Percentiles rank a stretch among this genome's conserved stretches.
Conservation (phyloP, 2,797 vertebrate species). For the Cossypha niveicapilla region DNA sequence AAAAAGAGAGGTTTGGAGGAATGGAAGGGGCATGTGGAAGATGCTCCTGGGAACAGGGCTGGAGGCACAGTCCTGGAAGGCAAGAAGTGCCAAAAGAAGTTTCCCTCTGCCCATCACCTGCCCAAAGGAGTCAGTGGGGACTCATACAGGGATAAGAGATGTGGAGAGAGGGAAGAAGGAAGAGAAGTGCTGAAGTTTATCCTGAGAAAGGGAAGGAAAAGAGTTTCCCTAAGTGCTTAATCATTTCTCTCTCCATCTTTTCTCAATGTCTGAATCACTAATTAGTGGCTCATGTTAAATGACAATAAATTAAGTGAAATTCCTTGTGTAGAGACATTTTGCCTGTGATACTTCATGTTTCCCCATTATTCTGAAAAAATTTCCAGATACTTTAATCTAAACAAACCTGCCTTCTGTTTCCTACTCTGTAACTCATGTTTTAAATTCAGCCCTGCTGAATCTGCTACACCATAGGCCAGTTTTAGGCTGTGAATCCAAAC, state of each 20-base stretch:
- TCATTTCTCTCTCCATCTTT: not conserved
- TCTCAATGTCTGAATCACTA: not conserved
- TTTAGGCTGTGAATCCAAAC: not conserved
- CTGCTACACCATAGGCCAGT: not conserved
- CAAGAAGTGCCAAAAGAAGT: not conserved
- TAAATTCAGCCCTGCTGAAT: not conserved
- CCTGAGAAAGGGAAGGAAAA: not conserved
- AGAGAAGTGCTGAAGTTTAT: not conserved
- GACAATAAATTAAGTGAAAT: not conserved
- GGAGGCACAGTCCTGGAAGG: not conserved
- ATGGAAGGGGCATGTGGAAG: not conserved
- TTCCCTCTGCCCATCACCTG: not conserved
- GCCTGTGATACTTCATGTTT: not conserved
- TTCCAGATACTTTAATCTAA: not conserved
- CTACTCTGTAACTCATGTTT: not conserved
- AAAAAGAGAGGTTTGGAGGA: not conserved
- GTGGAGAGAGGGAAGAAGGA: not conserved
- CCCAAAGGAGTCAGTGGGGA: not conserved
- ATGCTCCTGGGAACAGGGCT: not conserved
- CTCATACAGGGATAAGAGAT: not conserved
- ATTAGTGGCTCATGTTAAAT: not conserved
- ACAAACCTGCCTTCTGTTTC: not conserved
- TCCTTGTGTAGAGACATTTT: not conserved
- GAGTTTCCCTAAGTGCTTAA: not conserved
- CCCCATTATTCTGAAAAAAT: not conserved